phyloP scores from a whole-genome alignment of 2,113 vertebrate species.

The Cercopithecus mona region DNA sequence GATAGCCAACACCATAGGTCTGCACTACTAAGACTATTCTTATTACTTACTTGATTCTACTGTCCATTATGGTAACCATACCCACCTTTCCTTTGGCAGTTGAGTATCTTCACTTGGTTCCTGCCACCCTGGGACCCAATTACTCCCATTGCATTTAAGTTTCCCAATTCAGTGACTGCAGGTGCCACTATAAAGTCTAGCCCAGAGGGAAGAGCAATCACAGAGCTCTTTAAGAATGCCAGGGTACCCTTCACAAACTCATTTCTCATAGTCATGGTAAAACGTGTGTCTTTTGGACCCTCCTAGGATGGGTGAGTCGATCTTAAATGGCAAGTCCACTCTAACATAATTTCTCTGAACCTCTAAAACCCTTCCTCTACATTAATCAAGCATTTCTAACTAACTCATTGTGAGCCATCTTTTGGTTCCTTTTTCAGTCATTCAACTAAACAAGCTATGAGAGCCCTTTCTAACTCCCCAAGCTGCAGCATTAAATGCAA shows the following conservation, averaged over 20 bases:
- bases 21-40: background rate
- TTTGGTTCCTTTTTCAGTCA: background rate
- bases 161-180: background rate
- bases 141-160: background rate
- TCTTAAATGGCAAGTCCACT: background rate
- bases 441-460: background rate
- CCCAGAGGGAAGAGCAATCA: background rate
- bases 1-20: background rate
- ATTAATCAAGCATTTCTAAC: background rate
- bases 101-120: background rate
- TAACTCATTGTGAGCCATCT: background rate
- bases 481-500: background rate
- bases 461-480: background rate
- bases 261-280: background rate
- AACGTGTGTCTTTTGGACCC: background rate
- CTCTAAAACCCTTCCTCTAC: background rate
- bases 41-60: background rate
- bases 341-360: background rate
- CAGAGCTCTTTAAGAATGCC: background rate
- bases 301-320: background rate
- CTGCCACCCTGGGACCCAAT: background rate
- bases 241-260: background rate
- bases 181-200: background rate
- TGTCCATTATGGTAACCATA: background rate
- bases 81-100: background rate